Evolutionary conservation across 2,888 invertebrate species (phyloP).

Genomic region (Drosophila nigricruria): DNA sequence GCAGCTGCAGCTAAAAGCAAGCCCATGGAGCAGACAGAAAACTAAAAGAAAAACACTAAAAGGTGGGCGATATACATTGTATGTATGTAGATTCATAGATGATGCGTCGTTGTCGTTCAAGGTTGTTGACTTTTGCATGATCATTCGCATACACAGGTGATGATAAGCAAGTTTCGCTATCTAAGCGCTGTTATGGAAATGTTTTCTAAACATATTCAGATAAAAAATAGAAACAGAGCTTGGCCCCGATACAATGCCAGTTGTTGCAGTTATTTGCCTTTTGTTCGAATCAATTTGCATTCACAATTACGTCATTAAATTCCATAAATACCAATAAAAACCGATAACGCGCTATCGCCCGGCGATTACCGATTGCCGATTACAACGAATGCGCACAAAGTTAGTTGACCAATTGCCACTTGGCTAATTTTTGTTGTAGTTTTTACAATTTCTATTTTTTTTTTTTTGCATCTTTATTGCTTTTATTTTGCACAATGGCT

Average conservation of each 20-base stretch:
- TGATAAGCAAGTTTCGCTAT: slow-evolving; percentile 42
- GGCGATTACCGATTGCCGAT: slow-evolving; percentile 37
- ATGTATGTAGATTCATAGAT: not conserved
- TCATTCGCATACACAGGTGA: slow-evolving; percentile 13
- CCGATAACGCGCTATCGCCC: slow-evolving; percentile 66
- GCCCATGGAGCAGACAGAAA: slow-evolving; percentile 39
- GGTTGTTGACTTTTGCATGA: slow-evolving; percentile 66
- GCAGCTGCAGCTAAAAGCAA: slow-evolving; percentile 4
- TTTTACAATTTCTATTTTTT: slow-evolving; percentile 8
- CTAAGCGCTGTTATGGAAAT: slow-evolving; percentile 28
- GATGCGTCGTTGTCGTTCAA: slow-evolving; percentile 57
- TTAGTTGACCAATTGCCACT: slow-evolving; percentile 35
- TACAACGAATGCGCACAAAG: slow-evolving; percentile 33
- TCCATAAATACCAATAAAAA: slow-evolving; percentile 64
- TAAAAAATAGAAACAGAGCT: slow-evolving; percentile 7
- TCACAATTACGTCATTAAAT: slow-evolving; percentile 69
- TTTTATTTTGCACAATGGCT: slow-evolving; percentile 47
- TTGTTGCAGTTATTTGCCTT: slow-evolving; percentile 11
- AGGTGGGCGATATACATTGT: slow-evolving; percentile 82
- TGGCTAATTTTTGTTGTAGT: not conserved
- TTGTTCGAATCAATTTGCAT: slow-evolving; percentile 38
- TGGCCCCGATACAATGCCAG: slow-evolving; percentile 21
- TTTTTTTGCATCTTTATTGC: slow-evolving; percentile 26
- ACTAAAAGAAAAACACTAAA: slow-evolving; percentile 63
- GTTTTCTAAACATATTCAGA: slow-evolving; percentile 10